Evolutionary conservation across 2,888 invertebrate species (phyloP).

Genomic region (Chelonus formosanus): DNA sequence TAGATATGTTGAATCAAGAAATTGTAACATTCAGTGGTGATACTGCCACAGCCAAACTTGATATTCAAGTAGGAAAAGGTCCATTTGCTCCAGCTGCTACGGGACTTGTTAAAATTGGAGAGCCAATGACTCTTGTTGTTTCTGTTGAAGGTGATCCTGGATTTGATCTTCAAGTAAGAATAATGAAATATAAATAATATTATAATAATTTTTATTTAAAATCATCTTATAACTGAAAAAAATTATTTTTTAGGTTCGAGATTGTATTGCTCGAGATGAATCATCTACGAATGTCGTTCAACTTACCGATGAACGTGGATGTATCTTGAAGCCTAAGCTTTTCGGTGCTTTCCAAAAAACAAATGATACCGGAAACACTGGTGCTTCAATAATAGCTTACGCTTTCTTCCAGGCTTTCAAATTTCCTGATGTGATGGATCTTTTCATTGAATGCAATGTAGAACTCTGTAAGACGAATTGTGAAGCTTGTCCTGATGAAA

Average conservation of each 20-base stretch:
- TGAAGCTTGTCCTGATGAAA: slow-evolving; percentile 74
- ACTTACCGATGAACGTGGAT: slow-evolving; percentile 79
- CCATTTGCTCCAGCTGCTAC: slow-evolving; percentile 80
- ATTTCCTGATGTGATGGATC: slow-evolving; percentile 85
- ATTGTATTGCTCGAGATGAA: slow-evolving; percentile 79
- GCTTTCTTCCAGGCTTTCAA: slow-evolving; percentile 85
- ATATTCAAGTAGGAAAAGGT: slow-evolving; percentile 80
- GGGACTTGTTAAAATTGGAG: slow-evolving; percentile 83
- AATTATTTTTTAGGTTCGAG: slow-evolving; percentile 68
- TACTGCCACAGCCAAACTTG: slow-evolving; percentile 80
- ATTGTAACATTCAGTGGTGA: slow-evolving; percentile 87
- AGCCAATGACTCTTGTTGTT: slow-evolving; percentile 82
- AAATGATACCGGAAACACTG: slow-evolving; percentile 76
- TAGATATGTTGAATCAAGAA: slow-evolving; percentile 82
- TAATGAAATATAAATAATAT: neutral
- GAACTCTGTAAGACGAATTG: slow-evolving; percentile 84
- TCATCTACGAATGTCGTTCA: slow-evolving; percentile 73
- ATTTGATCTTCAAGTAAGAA: slow-evolving; percentile 73
- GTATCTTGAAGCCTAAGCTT: slow-evolving; percentile 80
- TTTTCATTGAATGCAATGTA: slow-evolving; percentile 83
- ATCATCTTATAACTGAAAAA: neutral
- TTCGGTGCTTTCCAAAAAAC: slow-evolving; percentile 86
- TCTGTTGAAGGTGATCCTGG: slow-evolving; percentile 82
- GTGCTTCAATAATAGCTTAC: slow-evolving; percentile 78
- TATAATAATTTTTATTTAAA: slow-evolving; percentile 7